Evolutionary conservation across 2,888 invertebrate species (phyloP), one percentile per base, ranked within the genome.

Genomic region (Nipponacmea schrenckii): DNA sequence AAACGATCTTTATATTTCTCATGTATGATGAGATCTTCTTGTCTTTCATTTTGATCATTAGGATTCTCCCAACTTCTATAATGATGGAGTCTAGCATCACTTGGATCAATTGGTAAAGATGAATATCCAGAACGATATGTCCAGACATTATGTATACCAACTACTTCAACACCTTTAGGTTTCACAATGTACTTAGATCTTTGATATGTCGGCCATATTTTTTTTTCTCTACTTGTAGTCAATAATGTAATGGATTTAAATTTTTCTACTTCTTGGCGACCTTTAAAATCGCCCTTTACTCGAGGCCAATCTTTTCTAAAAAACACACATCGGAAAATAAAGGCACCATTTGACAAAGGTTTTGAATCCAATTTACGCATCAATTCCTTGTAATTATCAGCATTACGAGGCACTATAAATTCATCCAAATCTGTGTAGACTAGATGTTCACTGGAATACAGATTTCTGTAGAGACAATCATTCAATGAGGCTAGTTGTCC

Each of bases 341-440:
- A 83, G 0, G 71, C 74, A 26, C 31, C 44, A 31, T 39, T 15
- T 7, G 64, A 62, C 17, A 48, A 44, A 10, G 73, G 67, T 10
- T 73, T 62, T 10, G 26, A 62, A 7, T 63, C n/a, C 15, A 67
- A 14, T 44, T 39, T 24, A 12, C 27, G 14, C 1, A 81, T 24
- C 78, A 86, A 69, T 10, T 77, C 76, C 0, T 48, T n/a, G 85
- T 85, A 85, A 24, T 74, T 77, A n/a, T 56, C 26, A 39, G 72
- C 66, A 17, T 73, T 64, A 50, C 74, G 74, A 1, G 88, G 88
- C 31, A 88, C 81, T 56, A 88, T 82, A 68, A 86, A 85, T 74
- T 88, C 88, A 70, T 88, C 88, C 14, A 88, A 64, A 74, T 88
- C 88, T 56, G 82, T 71, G 73, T 82, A 85, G 8, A 85, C 86